Evolutionary conservation across 2,113 vertebrate species (phyloP).

Genomic region (Megalops atlanticus): DNA sequence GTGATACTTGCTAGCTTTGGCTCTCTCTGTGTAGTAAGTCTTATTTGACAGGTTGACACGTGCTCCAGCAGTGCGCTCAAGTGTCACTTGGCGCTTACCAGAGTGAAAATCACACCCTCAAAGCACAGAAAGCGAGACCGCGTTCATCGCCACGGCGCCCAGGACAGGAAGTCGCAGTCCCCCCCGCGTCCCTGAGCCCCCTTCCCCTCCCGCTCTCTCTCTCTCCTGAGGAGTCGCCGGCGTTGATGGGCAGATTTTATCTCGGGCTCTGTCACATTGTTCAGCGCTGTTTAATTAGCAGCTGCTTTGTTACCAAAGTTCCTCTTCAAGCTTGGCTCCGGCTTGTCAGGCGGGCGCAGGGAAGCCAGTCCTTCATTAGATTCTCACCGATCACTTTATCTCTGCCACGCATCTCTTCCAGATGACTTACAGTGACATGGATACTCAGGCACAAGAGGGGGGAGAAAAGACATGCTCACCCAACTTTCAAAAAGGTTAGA

Average conservation of each 20-base stretch:
- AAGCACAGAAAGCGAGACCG: too few species aligned
- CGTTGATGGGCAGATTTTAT: slow-evolving; percentile 6
- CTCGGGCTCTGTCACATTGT: background rate
- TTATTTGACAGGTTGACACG: too few species aligned
- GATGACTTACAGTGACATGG: background rate
- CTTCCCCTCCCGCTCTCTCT: background rate
- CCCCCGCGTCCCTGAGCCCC: too few species aligned
- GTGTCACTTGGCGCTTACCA: too few species aligned
- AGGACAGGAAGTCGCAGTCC: background rate
- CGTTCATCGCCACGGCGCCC: too few species aligned
- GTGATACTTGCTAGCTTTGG: too few species aligned
- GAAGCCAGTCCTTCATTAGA: background rate
- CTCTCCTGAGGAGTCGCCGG: background rate
- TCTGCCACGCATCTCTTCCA: background rate
- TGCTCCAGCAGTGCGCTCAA: too few species aligned
- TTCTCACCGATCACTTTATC: too few species aligned
- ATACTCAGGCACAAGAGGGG: too few species aligned
- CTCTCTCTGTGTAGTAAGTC: too few species aligned
- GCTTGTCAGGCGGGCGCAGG: background rate
- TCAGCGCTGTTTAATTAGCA: slow-evolving; percentile 2
- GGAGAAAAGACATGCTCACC: background rate
- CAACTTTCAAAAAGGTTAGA: background rate
- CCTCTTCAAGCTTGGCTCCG: background rate
- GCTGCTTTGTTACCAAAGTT: background rate
- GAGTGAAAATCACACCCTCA: too few species aligned